Base-by-base conservation (phyloP, 2,888 invertebrate genomes). In the Drosophila differens region DNA sequence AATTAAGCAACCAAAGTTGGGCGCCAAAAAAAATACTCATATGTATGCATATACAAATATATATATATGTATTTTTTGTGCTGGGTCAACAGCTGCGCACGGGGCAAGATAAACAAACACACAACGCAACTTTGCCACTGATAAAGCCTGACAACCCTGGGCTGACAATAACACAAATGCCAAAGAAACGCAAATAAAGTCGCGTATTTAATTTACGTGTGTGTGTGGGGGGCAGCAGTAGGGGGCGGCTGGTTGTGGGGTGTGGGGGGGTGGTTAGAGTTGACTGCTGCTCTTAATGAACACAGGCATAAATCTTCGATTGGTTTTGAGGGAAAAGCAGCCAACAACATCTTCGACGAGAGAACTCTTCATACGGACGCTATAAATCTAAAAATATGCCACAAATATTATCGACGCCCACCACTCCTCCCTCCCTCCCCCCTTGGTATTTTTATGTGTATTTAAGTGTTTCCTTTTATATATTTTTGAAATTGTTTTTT, bases 371-470 rank as follows among this genome's bases (percentile, higher is more conserved):
- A 63, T 62, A 66, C 71, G 62, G 41, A 16, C 25, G 51, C 61
- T 59, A 79, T 79, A 79, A 79, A 79, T 75, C 25, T 47, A 79
- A 79, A 79, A 79, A 79, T 79, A 73, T 66, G 66, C 63, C 70
- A 51, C 57, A 53, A 57, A 58, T 63, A 72, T 59, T 41, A 54
- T 41, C 51, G 35, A 12, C 32, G 25, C 37, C 47, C 32, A 41
- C 37, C 66, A 25, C 52, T 16, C 10, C 4, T 9, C 6, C n/a
- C 16, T 53, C 55, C 37, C 28, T 39, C 47, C 44, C 61, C 65
- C 39, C 84, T 76, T 89, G 89, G 76, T 77, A 89, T 86, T 86
- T 86, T 86, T 87, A 86, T 86, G 89, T 89, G 85, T 87, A 87
- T 87, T 86, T 85, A 86, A 86, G 87, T 87, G 85, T 85, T 85